A percentile compares a stretch with the other conserved stretches of the same genome.
Evolutionary conservation across 1,140 invertebrate species (phyloP).

Genomic region (Periplaneta americana): DNA sequence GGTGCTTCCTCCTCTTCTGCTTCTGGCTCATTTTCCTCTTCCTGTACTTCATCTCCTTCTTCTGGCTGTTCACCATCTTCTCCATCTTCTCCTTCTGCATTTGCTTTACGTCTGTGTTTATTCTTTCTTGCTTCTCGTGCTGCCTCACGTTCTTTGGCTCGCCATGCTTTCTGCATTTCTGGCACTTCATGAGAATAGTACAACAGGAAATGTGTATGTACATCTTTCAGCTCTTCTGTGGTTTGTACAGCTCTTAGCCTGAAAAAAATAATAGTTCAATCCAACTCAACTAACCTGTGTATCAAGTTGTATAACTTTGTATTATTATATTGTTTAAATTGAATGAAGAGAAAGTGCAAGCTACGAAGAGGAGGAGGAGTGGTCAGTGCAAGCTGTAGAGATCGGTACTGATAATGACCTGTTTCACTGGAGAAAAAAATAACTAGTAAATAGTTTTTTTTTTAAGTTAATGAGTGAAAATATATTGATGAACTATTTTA

Average conservation of each 20-base stretch:
- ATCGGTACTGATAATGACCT: too few species aligned
- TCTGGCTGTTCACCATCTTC: conserved; percentile 42
- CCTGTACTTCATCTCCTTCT: conserved; percentile 40
- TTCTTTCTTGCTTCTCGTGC: conserved; percentile 28
- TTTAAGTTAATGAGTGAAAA: too few species aligned
- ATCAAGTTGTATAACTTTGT: too few species aligned
- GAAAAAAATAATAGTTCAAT: conserved; percentile 15
- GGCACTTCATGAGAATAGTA: conserved; percentile 86
- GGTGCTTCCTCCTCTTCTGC: conserved; percentile 51
- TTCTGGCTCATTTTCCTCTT: conserved; percentile 41
- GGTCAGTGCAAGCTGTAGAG: too few species aligned
- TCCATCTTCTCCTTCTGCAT: conserved; percentile 52
- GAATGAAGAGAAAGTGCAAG: too few species aligned
- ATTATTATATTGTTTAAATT: too few species aligned
- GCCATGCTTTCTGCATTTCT: conserved; percentile 70
- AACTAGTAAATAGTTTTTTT: too few species aligned
- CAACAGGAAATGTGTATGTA: conserved; percentile 88
- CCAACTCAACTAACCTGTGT: too few species aligned
- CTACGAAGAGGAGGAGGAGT: too few species aligned
- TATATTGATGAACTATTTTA: too few species aligned
- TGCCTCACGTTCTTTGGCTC: conserved; percentile 48
- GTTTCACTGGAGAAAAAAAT: too few species aligned
- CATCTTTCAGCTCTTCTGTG: conserved; percentile 86
- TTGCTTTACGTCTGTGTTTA: conserved; percentile 38
- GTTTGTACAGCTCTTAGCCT: conserved; percentile 74